Base-by-base conservation (phyloP, 2,888 invertebrate genomes). In the Cotesia congregata region DNA sequence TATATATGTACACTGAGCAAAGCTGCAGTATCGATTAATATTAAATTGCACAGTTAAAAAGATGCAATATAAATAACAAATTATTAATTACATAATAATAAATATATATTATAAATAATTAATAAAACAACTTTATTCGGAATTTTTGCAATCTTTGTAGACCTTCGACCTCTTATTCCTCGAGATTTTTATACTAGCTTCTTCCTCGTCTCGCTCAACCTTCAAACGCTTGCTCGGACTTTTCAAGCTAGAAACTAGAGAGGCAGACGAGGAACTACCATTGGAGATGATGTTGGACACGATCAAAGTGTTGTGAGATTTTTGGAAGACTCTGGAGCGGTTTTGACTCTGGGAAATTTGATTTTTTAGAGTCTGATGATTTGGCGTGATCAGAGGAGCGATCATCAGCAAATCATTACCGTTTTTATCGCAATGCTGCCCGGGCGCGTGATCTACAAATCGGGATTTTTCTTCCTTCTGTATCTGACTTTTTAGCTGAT, bases 361-460 rank as follows among this genome's bases (percentile, higher is more conserved):
- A 12, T 50, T 12, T 7, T 7, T 7, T 1, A 9, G 6, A 3
- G 50, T 3, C 50, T 50, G 50, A 50, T 50, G 7, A 50, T 50
- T 50, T 50, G 50, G 50, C 20, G 65, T 7, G 41, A 41, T 3
- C 30, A 20, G 61, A 0, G 94, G 93, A 0, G 93, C 93, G 9
- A 94, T 94, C 93, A 94, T 94, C 76, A 94, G 82, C 77, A 94
- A 84, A 83, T 93, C 93, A 83, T 93, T 94, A 0, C 93, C 92
- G 83, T 93, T 93, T 39, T 92, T 90, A 82, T 94, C 93, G 76
- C 93, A 90, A 70, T 91, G 90, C 67, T 90, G 20, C n/a, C 76
- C 1, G 9, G 78, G 78, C 0, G 80, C 69, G 9, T 75, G 74
- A 1, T 69, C 7, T 12, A 61, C 59, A 64, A 62, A 71, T 71